A percentile compares a stretch with the other conserved stretches of the same genome.
These are phyloP conservation scores for Chironomus striatipennis DNA, from an alignment of 1,140 invertebrate genomes.

Conservation along the genomic window DNA sequence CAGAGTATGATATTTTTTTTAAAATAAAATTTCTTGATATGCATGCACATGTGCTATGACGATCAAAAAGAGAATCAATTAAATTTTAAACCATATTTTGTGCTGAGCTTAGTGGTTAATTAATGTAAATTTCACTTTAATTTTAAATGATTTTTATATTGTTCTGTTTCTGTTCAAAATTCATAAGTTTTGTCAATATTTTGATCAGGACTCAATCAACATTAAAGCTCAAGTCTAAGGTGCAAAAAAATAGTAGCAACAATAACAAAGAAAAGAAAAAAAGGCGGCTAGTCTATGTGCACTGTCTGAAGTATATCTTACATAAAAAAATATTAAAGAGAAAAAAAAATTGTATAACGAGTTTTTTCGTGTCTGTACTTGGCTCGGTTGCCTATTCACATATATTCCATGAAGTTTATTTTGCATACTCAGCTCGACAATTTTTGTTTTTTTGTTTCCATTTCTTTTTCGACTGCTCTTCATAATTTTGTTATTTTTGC, in stretches of 20 bases:
- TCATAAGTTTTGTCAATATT: no score
- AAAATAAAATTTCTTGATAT: no score
- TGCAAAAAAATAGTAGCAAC: not conserved
- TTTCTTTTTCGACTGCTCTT: not conserved
- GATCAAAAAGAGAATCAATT: no score
- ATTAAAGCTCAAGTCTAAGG: no score
- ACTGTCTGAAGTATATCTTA: not conserved
- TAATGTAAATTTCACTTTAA: no score
- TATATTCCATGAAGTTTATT: not conserved
- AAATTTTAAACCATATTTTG: no score
- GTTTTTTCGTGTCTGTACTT: slow-evolving; percentile 7
- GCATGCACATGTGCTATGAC: no score
- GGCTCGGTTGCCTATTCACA: not conserved
- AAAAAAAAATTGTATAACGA: not conserved
- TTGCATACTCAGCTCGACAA: not conserved
- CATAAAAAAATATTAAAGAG: not conserved
- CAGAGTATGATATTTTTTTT: no score
- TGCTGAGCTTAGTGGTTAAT: no score
- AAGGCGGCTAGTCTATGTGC: not conserved
- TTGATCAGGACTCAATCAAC: no score
- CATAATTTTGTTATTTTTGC: not conserved
- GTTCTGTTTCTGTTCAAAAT: no score
- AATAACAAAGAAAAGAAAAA: not conserved
- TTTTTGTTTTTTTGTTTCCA: not conserved
- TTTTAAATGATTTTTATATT: no score